Base-by-base conservation (phyloP, 1,140 invertebrate species). In the Scaptomyza graminum region DNA sequence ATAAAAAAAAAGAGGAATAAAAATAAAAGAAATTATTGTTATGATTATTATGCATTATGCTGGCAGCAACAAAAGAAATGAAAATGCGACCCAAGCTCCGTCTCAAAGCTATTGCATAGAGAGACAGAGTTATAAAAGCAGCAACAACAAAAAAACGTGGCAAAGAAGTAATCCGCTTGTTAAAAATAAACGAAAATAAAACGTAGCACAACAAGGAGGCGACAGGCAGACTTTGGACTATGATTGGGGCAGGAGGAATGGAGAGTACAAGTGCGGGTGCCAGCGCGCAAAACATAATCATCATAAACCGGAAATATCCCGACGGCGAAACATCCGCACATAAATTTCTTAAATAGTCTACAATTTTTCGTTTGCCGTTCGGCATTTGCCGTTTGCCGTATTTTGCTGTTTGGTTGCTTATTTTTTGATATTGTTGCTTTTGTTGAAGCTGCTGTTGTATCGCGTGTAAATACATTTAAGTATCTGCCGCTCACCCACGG, bases 341-440 rank as follows among this genome's bases (percentile, higher is more conserved):
- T 90, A 90, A 90, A 90, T 90, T 90, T 90, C 85, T 87, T 87
- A 90, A 90, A 90, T 84, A 88, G 79, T 89, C 84, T 89, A 88
- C 83, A 85, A 85, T 85, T 88, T 88, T 87, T 88, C 82, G 83
- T 80, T 80, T 65, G 70, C 81, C 68, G 59, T 89, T 88, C 69
- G 79, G 59, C 68, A 73, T 88, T 87, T 76, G 78, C 66, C 69
- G 64, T 74, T 87, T 84, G 81, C 74, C 44, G 46, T 74, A n/a
- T n/a, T 69, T 61, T 67, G 67, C 43, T 79, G 56, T 41, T 59
- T 68, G 67, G 56, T 72, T 61, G n/a, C 52, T 63, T 71, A 22
- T 3, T 22, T 22, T 22, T 22, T 22, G 18, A 22, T 3, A 22
- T 22, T 55, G 15, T 56, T 68, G 25, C 12, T 22, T 51, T n/a